Evolutionary conservation across 2,113 vertebrate genomes (phyloP), one percentile per base, ranked within the genome.

Genomic region (Procapra przewalskii): DNA sequence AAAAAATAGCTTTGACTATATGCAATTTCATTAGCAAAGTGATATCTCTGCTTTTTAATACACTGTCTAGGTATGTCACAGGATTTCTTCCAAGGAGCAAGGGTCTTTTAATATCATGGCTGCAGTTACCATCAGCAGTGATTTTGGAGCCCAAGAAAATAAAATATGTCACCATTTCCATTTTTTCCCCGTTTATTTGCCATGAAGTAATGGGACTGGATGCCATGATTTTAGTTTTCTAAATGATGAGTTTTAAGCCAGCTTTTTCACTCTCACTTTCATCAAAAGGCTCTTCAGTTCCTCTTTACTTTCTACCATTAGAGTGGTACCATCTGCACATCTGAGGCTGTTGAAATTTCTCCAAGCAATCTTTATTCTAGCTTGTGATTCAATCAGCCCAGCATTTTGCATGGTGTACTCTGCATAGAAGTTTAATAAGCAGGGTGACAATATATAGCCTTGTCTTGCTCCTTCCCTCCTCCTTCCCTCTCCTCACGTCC

Each of bases 401-500:
- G 59, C 13, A 31, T 60, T 60, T 60, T 60, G 27, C 59, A 31
- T 7, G 59, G 31, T 60, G 59, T 31, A 31, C 29, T 60, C 59
- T 60, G 27, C 59, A 60, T 3, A 60, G 27, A 31, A 31, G 59
- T 60, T 60, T 31, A 60, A 31, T 60, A 60, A 31, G 59, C 59
- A 60, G 2, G 2, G 29, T 60, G 59, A 60, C 29, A 60, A 14
- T 60, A 60, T 29, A 60, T 60, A 31, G 27, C 29, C 27, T 60
- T 60, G 13, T 31, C 13, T 15, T 60, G 12, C 59, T 60, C 29
- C 27, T 60, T 60, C 59, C 59, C 59, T 60, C 59, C 59, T 60
- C 59, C 59, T 60, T 60, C 59, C 59, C 1, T 0, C 12, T 60
- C 29, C 59, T 6, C 27, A 60, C 13, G 0, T 31, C 5, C 6